A percentile compares a stretch with the other conserved stretches of the same genome.
Conservation (phyloP, 2,797 vertebrate species). For the Potorous gilbertii region DNA sequence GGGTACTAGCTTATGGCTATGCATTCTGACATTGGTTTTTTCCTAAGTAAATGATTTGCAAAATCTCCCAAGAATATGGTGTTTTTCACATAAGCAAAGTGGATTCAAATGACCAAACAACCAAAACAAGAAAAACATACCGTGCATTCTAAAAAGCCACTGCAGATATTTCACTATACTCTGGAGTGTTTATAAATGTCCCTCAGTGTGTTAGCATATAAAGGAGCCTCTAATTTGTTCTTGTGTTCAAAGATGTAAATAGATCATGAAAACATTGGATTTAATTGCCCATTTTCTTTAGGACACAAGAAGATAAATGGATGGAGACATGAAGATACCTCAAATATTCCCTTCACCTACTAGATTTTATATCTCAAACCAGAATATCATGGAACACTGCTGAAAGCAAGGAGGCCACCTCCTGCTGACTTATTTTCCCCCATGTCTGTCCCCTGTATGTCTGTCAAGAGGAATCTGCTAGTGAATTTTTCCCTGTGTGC, state of each 20-base stretch:
- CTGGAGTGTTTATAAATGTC: conserved; percentile 53
- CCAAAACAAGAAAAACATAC: conserved; percentile 51
- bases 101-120: conserved; percentile 41
- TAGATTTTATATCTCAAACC: conserved; percentile 24
- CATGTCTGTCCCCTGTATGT: background rate
- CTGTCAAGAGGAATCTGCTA: conserved; percentile 24
- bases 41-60: conserved; percentile 42
- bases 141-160: background rate
- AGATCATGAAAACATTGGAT: background rate
- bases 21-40: conserved; percentile 52
- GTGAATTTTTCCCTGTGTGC: conserved; percentile 5
- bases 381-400: conserved; percentile 25
- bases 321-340: background rate
- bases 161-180: conserved; percentile 23
- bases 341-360: conserved; percentile 3
- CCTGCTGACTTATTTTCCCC: conserved; percentile 27
- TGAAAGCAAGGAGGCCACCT: background rate
- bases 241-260: conserved; percentile 39
- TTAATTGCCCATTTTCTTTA: background rate
- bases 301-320: background rate
- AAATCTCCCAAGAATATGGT: background rate
- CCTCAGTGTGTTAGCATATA: conserved; percentile 32
- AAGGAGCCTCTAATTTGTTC: conserved; percentile 38
- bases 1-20: conserved; percentile 35
- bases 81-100: conserved; percentile 57